These are phyloP conservation scores for Sceliomorpha sp. DNA, from an alignment of 2,888 invertebrate genomes.

Conservation along the genomic window DNA sequence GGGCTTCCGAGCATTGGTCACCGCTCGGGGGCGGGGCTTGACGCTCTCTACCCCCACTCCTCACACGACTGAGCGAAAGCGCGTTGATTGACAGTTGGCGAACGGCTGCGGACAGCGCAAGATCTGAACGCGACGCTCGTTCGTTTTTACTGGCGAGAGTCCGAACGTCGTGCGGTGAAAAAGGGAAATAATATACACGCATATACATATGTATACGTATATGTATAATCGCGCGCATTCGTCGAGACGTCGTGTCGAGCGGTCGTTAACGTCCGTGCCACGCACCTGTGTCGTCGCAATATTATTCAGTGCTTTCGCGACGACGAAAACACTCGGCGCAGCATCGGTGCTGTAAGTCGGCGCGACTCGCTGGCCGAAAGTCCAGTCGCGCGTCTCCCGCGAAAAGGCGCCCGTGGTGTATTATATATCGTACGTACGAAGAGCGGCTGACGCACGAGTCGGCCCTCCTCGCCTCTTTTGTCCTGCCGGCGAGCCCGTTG, in stretches of 20 bases:
- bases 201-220: no score
- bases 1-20: conserved; percentile 70
- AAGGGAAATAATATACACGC: conserved; percentile 6
- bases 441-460: no score
- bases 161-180: conserved; percentile 49
- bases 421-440: no score
- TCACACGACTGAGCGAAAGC: conserved; percentile 75
- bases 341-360: no score
- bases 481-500: no score
- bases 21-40: conserved; percentile 72
- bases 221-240: conserved; percentile 12
- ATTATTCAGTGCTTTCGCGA: no score
- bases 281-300: no score
- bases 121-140: conserved; percentile 81
- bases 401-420: no score
- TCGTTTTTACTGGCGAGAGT: conserved; percentile 63
- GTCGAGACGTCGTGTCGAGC: conserved; percentile 16
- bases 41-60: conserved; percentile 83
- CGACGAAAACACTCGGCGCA: no score
- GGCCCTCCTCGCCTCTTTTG: no score
- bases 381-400: conserved; percentile 1
- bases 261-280: conserved; percentile 23
- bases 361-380: no score
- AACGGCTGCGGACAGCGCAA: conserved; percentile 85
- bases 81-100: conserved; percentile 86